Base-by-base conservation (phyloP, 2,113 vertebrate species). In the Marmota monax region DNA sequence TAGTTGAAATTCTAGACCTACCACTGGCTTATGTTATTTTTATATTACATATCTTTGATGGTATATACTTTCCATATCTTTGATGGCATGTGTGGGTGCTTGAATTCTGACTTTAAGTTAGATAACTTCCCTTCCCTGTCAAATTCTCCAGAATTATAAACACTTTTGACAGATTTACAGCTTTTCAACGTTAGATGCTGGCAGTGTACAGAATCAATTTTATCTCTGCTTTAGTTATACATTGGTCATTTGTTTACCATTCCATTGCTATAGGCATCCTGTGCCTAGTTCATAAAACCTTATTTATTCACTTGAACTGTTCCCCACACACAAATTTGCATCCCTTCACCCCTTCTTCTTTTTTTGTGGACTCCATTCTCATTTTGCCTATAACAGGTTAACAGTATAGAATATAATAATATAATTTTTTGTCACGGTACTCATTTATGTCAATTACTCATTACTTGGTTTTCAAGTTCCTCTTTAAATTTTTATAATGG, bases 401-500 rank as follows among this genome's bases (percentile, higher is more conserved):
- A 69, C 1, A 74, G 29, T 58, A 45, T 17, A 87, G 69, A 94
- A 80, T n/a, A 90, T 79, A 80, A 84, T 65, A 76, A 48, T 37
- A 29, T 63, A 93, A 84, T 58, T 92, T 96, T 91, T 58, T 79
- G 20, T 78, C 72, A 14, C n/a, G 76, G 11, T 92, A 29, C 29
- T 69, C 42, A 42, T 42, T 42, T 42, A 42, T 42, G 42, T 42
- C 42, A 95, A 37, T 80, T 94, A 97, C 51, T 56, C 70, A 45
- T 95, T 96, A 51, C 61, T 65, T 97, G 69, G 6, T 96, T 95
- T 96, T 96, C 76, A 96, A 86, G 84, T 95, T 97, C 84, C 37
- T 97, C 80, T 97, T 97, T 92, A 97, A 93, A 95, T 88, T 72
- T 87, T 94, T 95, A 53, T 84, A 98, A 70, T 39, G 94, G 29